Conservation (phyloP, 2,888 invertebrate genomes). For the Didymodactylos carnosus region DNA sequence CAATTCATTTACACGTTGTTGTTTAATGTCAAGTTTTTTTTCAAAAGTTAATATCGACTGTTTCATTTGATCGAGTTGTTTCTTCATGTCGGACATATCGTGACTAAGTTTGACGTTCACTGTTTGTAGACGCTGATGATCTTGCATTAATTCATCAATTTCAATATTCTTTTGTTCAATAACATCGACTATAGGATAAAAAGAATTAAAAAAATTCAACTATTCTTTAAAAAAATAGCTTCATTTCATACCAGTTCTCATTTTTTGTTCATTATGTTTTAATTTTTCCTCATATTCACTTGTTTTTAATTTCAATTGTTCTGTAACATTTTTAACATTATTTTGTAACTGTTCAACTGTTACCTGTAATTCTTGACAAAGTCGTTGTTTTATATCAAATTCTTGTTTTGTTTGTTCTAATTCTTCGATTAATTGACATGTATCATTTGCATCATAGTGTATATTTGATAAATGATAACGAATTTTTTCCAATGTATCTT, state of each 20-base stretch:
- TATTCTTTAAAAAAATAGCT: no score
- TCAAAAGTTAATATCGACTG: conserved; percentile 5
- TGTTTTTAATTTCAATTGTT: not conserved
- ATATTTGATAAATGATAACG: not conserved
- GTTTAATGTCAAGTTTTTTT: conserved; percentile 4
- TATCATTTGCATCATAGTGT: not conserved
- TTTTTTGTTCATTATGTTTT: no score
- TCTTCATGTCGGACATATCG: not conserved
- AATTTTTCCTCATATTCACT: not conserved
- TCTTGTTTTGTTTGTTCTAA: not conserved
- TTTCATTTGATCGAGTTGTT: not conserved
- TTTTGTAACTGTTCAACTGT: not conserved
- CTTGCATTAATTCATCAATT: not conserved
- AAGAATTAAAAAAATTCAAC: no score
- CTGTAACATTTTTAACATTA: not conserved
- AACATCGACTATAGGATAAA: no score
- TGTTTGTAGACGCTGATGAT: not conserved
- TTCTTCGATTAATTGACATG: not conserved
- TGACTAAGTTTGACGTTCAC: conserved; percentile 6
- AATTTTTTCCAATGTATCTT: not conserved
- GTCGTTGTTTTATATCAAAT: not conserved
- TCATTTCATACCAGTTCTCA: no score
- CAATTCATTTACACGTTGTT: not conserved
- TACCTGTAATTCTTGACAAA: not conserved
- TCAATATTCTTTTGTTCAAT: not conserved